Base-by-base conservation (phyloP, 2,888 invertebrate genomes). In the Drosophila affinis region DNA sequence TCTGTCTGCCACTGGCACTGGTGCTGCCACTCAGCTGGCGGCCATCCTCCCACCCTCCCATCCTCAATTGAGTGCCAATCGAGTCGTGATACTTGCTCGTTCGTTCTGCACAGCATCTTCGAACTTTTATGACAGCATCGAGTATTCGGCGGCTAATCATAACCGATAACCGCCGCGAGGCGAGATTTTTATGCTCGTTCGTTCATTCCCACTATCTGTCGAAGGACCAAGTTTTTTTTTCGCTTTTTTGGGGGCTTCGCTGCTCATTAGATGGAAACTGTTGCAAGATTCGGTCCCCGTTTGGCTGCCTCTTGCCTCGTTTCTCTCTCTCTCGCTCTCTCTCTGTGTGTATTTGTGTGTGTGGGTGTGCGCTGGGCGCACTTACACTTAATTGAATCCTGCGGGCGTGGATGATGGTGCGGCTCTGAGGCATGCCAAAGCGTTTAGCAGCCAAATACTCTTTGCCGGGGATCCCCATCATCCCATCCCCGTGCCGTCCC, bases 351-450 rank as follows among this genome's bases (percentile, higher is more conserved):
- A 3, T 21, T 45, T 49, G 34, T 53, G 59, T 34, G 27, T 34
- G 67, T 52, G 45, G 57, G 60, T 59, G 59, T 59, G 59, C 24
- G 70, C 53, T 17, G 51, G 54, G 70, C 78, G 83, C 74, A 78
- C 83, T 85, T 85, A 85, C 85, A 85, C 85, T 84, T 85, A 85
- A 85, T 85, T 85, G 85, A 85, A 85, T 85, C 81, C 85, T 85
- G 89, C 87, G 85, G 85, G 85, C 82, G 67, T 84, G 72, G 69
- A 70, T 70, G 65, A n/a, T 57, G 49, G 58, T 67, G 17, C 14
- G 14, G n/a, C 39, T 14, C 7, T 6, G 82, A 59, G 82, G 82
- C 86, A 79, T 77, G 77, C 83, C 83, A 75, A 86, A 86, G 78
- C 83, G 84, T 86, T 83, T 83, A 88, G 80, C 70, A 77, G 75